phyloP scores from a whole-genome alignment of 2,888 invertebrate genomes.

The Mythimna lalbum region DNA sequence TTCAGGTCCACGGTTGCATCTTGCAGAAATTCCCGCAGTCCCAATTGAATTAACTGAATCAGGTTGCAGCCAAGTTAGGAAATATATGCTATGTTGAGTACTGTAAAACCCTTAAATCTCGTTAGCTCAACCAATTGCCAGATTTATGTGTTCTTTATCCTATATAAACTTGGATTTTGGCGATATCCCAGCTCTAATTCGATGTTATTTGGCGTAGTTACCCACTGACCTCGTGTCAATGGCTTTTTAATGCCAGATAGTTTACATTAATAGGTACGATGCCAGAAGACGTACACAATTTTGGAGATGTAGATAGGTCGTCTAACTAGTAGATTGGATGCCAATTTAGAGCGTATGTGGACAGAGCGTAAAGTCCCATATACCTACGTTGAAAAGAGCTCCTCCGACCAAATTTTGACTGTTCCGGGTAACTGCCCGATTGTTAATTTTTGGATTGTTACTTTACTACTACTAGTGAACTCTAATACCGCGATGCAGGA shows the following conservation, averaged over 20 bases:
- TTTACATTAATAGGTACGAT: not conserved
- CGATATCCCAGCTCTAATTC: constrained; percentile 36
- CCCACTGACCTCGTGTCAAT: constrained; percentile 34
- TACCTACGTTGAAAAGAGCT: too few species aligned
- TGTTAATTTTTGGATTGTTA: too few species aligned
- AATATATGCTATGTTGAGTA: not conserved
- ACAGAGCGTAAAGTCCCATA: too few species aligned
- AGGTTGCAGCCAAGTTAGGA: not conserved
- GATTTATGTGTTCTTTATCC: constrained; percentile 20
- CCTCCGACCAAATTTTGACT: too few species aligned
- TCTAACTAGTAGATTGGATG: not conserved
- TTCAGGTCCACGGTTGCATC: too few species aligned
- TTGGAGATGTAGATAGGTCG: not conserved
- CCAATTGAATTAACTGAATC: too few species aligned
- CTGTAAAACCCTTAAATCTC: not conserved
- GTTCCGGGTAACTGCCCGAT: too few species aligned
- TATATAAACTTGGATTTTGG: constrained; percentile 34
- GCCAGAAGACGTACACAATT: not conserved
- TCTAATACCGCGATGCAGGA: too few species aligned
- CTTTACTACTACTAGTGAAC: too few species aligned
- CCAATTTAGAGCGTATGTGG: too few species aligned
- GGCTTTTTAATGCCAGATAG: constrained; percentile 30
- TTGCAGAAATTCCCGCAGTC: too few species aligned
- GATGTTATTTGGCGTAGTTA: constrained; percentile 27
- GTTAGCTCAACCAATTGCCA: not conserved